A percentile compares a stretch with the other conserved stretches of the same genome.
Evolutionary conservation across 2,888 invertebrate species (phyloP).

Genomic region (Cephus runcator): DNA sequence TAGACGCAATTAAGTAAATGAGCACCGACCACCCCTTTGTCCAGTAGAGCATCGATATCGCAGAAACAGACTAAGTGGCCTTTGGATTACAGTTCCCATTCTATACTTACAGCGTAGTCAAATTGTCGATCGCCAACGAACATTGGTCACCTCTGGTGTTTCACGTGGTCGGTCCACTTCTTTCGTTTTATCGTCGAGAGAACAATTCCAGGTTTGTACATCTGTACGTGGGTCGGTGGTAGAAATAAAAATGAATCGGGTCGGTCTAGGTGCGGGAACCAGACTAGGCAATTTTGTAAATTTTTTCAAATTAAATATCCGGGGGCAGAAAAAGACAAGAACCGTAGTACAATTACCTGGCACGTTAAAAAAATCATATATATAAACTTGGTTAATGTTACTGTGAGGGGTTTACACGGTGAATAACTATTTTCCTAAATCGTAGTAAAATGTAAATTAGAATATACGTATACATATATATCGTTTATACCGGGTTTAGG

Average conservation of each 20-base stretch:
- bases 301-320: neutral
- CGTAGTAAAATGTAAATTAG: too few relatives aligned
- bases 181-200: neutral
- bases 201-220: neutral
- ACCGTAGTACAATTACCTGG: neutral
- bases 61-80: neutral
- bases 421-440: too few relatives aligned
- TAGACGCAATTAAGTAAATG: slow-evolving; percentile 43
- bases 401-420: too few relatives aligned
- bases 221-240: neutral
- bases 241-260: neutral
- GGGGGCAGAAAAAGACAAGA: neutral
- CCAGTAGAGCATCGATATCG: neutral
- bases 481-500: slow-evolving; percentile 10
- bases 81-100: neutral
- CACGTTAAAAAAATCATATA: too few relatives aligned
- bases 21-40: slow-evolving; percentile 25
- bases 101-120: neutral
- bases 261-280: neutral
- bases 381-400: too few relatives aligned
- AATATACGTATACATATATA: neutral
- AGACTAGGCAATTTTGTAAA: neutral
- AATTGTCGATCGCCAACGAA: neutral
- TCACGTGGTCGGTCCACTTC: neutral
- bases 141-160: neutral